These are phyloP conservation scores for Siphlonurus alternatus DNA, from an alignment of 2,888 invertebrate species.

Conservation along the genomic window DNA sequence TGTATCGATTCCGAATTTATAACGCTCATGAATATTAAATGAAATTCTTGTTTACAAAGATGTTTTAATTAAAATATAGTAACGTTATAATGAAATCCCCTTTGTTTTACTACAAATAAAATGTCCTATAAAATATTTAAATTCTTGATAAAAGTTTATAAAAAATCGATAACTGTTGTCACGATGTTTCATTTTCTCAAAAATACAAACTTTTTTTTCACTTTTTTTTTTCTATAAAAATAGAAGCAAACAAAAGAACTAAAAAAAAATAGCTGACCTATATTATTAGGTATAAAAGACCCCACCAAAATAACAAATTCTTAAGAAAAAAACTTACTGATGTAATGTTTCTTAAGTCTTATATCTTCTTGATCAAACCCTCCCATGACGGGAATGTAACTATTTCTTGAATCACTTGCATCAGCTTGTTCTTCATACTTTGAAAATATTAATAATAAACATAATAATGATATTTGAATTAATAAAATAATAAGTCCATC, in stretches of 20 bases:
- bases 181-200: background rate
- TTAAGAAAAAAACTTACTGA: conserved; percentile 5
- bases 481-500: background rate
- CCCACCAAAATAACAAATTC: too few species aligned
- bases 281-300: too few species aligned
- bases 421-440: conserved; percentile 29
- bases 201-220: background rate
- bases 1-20: too few species aligned
- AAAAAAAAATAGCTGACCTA: background rate
- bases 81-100: too few species aligned
- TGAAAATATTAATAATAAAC: conserved; percentile 18
- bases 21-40: too few species aligned
- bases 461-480: background rate
- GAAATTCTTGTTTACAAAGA: too few species aligned
- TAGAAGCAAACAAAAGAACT: too few species aligned
- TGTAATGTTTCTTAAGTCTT: background rate
- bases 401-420: conserved; percentile 26
- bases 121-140: too few species aligned
- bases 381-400: conserved; percentile 15
- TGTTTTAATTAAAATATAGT: too few species aligned
- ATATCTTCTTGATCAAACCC: conserved; percentile 2
- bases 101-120: too few species aligned
- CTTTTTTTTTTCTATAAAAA: background rate
- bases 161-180: too few species aligned
- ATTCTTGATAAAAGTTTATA: too few species aligned